Percentiles rank a stretch among this genome's conserved stretches.
phyloP scores from a whole-genome alignment of 2,888 invertebrate genomes.

The Philaethria dido region DNA sequence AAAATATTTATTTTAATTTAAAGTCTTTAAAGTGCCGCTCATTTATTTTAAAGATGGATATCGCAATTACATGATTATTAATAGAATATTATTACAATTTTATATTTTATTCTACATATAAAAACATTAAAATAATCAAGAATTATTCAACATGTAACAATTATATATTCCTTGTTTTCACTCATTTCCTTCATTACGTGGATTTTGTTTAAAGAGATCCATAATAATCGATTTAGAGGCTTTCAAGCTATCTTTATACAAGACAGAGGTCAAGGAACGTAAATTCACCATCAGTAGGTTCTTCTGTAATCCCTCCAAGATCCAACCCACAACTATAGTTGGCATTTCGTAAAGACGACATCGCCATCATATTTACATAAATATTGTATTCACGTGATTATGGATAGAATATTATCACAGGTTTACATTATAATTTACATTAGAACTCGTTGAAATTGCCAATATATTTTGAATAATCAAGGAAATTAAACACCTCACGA shows the following conservation, averaged over 20 bases:
- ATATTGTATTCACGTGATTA: background rate
- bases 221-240: too few species aligned
- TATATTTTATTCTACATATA: too few species aligned
- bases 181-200: too few species aligned
- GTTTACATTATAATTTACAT: conserved; percentile 7
- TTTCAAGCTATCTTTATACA: too few species aligned
- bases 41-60: background rate
- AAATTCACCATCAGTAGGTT: too few species aligned
- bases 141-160: too few species aligned
- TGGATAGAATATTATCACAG: conserved; percentile 5
- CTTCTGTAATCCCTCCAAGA: background rate
- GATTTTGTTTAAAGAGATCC: too few species aligned
- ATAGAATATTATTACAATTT: too few species aligned
- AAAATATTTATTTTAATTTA: background rate
- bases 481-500: conserved; percentile 25
- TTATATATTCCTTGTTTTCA: too few species aligned
- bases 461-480: conserved; percentile 7
- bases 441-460: background rate
- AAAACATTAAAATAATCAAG: too few species aligned
- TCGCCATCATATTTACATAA: background rate
- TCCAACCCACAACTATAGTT: background rate
- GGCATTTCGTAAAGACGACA: background rate
- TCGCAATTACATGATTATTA: background rate
- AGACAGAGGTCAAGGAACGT: too few species aligned
- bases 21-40: background rate